Evolutionary conservation across 2,113 vertebrate genomes (phyloP).

Genomic region (Bostrychus sinensis): DNA sequence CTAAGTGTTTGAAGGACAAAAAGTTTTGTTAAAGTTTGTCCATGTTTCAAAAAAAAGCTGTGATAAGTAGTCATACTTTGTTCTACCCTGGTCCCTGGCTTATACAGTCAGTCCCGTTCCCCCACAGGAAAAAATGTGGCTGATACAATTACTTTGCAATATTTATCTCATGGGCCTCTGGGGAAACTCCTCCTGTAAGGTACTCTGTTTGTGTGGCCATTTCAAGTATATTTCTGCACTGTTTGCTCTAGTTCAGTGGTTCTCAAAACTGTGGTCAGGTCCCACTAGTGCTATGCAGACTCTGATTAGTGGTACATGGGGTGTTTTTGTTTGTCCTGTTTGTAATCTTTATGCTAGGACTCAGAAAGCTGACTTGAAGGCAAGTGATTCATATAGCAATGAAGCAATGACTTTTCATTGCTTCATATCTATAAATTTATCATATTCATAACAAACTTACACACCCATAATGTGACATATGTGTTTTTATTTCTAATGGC

Average conservation of each 20-base stretch:
- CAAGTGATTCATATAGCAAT: too few relatives aligned
- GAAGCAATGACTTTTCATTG: too few relatives aligned
- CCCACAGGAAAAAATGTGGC: conserved; percentile 68
- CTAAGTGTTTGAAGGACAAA: conserved; percentile 28
- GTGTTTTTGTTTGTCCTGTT: too few relatives aligned
- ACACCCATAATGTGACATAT: too few relatives aligned
- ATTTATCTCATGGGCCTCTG: conserved; percentile 58
- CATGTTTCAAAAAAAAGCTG: conserved; percentile 3
- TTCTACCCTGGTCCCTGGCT: conserved; percentile 21
- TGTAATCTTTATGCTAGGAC: too few relatives aligned
- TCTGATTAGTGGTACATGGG: too few relatives aligned
- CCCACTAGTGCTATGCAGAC: too few relatives aligned
- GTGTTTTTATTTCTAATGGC: too few relatives aligned
- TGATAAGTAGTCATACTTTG: conserved; percentile 12
- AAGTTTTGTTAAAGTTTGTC: conserved; percentile 22
- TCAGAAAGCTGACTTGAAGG: too few relatives aligned
- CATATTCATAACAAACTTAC: too few relatives aligned
- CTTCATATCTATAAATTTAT: too few relatives aligned
- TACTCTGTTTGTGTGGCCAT: conserved; percentile 20
- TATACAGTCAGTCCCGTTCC: conserved; percentile 36
- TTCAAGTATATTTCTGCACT: not conserved
- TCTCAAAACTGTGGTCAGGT: too few relatives aligned
- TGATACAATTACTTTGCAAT: conserved; percentile 72
- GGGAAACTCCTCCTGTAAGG: conserved; percentile 20
- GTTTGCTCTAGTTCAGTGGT: not conserved